phyloP scores from a whole-genome alignment of 2,888 invertebrate genomes.

The Cheilosia variabilis region DNA sequence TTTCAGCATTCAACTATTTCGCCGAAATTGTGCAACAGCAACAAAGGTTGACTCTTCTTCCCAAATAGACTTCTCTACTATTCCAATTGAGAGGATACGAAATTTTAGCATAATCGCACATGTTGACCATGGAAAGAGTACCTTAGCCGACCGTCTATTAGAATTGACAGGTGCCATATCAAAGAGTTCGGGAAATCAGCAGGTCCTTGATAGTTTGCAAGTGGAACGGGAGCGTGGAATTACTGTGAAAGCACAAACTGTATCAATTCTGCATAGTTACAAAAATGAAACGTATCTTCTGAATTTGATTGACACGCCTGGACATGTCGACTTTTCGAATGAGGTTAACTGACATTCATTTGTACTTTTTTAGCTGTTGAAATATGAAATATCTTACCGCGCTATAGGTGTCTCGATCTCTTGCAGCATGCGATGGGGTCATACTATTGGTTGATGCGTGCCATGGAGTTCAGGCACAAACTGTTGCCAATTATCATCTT shows the following conservation, averaged over 20 bases:
- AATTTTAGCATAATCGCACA: slow-evolving; percentile 99
- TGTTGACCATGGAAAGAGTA: slow-evolving; percentile 99
- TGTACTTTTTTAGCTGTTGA: not conserved
- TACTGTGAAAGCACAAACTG: slow-evolving; percentile 99
- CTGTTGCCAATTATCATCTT: slow-evolving; percentile 97
- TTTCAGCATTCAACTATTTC: slow-evolving; percentile 29
- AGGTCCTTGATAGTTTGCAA: slow-evolving; percentile 91
- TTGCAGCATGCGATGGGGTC: slow-evolving; percentile 97
- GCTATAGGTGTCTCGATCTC: slow-evolving; percentile 90
- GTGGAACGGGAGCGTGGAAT: slow-evolving; percentile 98
- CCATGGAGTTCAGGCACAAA: slow-evolving; percentile 98
- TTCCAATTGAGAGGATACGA: slow-evolving; percentile 86
- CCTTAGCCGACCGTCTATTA: slow-evolving; percentile 96
- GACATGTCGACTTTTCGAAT: slow-evolving; percentile 98
- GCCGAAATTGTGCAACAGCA: slow-evolving; percentile 24
- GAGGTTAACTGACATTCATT: slow-evolving; percentile 87
- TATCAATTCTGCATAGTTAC: slow-evolving; percentile 91
- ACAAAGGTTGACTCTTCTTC: slow-evolving; percentile 32
- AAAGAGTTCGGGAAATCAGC: slow-evolving; percentile 87
- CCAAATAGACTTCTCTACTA: slow-evolving; percentile 75
- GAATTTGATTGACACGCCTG: slow-evolving; percentile 98
- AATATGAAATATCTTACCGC: not conserved
- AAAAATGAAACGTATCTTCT: slow-evolving; percentile 90
- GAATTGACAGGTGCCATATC: slow-evolving; percentile 94
- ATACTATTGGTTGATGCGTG: slow-evolving; percentile 97